Evolutionary conservation across 1,140 invertebrate genomes (phyloP).

Genomic region (Mya arenaria): DNA sequence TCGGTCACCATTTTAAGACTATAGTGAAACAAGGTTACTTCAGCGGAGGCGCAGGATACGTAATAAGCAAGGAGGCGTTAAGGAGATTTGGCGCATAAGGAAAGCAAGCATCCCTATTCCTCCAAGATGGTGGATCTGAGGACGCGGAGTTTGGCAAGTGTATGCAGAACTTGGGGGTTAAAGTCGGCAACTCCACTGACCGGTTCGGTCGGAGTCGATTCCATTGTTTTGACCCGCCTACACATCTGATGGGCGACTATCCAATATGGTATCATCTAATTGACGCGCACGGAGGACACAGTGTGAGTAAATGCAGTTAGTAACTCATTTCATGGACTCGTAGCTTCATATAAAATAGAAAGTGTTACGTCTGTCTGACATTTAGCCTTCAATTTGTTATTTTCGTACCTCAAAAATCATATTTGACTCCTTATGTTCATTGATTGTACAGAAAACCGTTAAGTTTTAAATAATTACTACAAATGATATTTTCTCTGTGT

Average conservation of each 20-base stretch:
- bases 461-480: too few relatives aligned
- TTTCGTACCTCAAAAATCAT: neutral
- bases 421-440: neutral
- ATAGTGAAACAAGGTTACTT: slow-evolving; percentile 75
- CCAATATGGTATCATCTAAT: slow-evolving; percentile 74
- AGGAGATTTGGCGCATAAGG: slow-evolving; percentile 68
- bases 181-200: slow-evolving; percentile 93
- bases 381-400: neutral
- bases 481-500: too few relatives aligned
- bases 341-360: neutral
- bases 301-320: slow-evolving; percentile 55
- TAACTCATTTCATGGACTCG: neutral
- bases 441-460: neutral
- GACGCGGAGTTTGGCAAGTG: slow-evolving; percentile 98
- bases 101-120: slow-evolving; percentile 83
- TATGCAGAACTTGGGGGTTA: slow-evolving; percentile 92
- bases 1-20: slow-evolving; percentile 80
- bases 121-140: slow-evolving; percentile 90
- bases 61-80: slow-evolving; percentile 86
- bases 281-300: slow-evolving; percentile 69
- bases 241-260: slow-evolving; percentile 79
- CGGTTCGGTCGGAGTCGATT: slow-evolving; percentile 92
- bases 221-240: slow-evolving; percentile 89
- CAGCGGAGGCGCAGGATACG: slow-evolving; percentile 87
- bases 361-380: neutral